These are phyloP conservation scores for Panonychus citri DNA, from an alignment of 1,140 invertebrate genomes.

Conservation along the genomic window DNA sequence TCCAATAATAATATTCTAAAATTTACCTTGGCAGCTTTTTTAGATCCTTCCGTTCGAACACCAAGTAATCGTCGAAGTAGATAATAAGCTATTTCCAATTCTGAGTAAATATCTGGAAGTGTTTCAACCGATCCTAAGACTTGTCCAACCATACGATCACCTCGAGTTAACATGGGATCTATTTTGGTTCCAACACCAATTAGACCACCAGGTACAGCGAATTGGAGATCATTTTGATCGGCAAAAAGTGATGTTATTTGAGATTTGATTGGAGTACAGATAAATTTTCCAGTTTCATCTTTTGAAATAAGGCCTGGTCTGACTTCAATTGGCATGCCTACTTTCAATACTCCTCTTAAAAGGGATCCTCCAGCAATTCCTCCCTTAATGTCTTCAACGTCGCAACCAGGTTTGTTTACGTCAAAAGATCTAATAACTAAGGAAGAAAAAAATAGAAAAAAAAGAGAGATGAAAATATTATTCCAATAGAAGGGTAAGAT, in stretches of 20 bases:
- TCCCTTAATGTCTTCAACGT: constrained; percentile 91
- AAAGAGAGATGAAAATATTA: too few species aligned
- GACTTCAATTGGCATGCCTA: constrained; percentile 71
- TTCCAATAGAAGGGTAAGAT: too few species aligned
- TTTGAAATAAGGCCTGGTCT: constrained; percentile 85
- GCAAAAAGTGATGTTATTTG: constrained; percentile 92
- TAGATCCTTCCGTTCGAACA: constrained; percentile 93
- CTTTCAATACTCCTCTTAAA: constrained; percentile 72
- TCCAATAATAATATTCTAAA: too few species aligned
- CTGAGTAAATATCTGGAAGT: constrained; percentile 88
- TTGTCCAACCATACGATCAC: constrained; percentile 92
- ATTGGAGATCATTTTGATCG: constrained; percentile 95
- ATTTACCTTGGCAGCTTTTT: constrained; percentile 89
- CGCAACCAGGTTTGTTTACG: constrained; percentile 97
- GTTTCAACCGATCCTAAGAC: constrained; percentile 91
- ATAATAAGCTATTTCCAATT: constrained; percentile 95
- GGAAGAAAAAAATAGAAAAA: constrained; percentile 2
- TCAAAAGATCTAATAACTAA: constrained; percentile 92
- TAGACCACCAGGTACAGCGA: constrained; percentile 91
- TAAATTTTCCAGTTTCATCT: constrained; percentile 79
- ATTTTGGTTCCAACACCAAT: constrained; percentile 98
- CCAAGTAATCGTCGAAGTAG: constrained; percentile 79
- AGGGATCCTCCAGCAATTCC: constrained; percentile 97
- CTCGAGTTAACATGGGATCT: constrained; percentile 88
- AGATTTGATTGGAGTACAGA: constrained; percentile 87